phyloP scores from a whole-genome alignment of 2,797 vertebrate species.

The Cuniculus paca region DNA sequence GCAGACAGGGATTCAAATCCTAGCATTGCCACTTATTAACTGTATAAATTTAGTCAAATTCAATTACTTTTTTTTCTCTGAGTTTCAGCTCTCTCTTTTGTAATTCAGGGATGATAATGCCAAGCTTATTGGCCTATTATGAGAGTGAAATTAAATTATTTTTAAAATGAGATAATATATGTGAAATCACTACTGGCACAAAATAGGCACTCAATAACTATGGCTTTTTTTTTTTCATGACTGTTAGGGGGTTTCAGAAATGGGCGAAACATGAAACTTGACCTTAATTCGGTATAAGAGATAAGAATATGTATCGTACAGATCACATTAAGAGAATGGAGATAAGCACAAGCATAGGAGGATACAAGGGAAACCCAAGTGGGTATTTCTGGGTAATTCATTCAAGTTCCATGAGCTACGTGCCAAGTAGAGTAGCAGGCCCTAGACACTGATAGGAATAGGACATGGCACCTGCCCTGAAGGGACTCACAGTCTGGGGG shows the following conservation, averaged over 20 bases:
- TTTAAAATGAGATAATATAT: conserved; percentile 49
- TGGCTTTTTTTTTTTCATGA: not conserved
- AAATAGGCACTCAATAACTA: conserved; percentile 52
- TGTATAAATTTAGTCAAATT: conserved; percentile 54
- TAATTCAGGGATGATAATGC: conserved; percentile 49
- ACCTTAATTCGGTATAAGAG: conserved; percentile 1
- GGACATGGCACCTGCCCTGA: conserved; percentile 10
- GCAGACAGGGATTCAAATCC: not conserved
- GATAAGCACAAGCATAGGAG: not conserved
- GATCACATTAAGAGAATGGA: not conserved
- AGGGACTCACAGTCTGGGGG: conserved; percentile 17
- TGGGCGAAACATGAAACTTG: conserved; percentile 44
- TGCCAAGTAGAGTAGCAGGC: conserved; percentile 36
- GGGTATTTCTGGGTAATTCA: conserved; percentile 30
- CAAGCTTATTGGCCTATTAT: conserved; percentile 22
- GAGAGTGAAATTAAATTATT: conserved; percentile 62
- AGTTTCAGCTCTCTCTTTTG: not conserved
- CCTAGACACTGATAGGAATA: not conserved
- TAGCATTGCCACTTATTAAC: not conserved
- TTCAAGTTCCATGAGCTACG: conserved; percentile 23
- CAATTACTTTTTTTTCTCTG: conserved; percentile 35
- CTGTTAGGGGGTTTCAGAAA: conserved; percentile 47
- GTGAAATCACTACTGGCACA: conserved; percentile 50
- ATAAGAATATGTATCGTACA: conserved; percentile 3
- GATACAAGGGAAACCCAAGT: conserved; percentile 20